Base-by-base conservation (phyloP, 1,140 invertebrate genomes). In the Sminthurides bifidus region DNA sequence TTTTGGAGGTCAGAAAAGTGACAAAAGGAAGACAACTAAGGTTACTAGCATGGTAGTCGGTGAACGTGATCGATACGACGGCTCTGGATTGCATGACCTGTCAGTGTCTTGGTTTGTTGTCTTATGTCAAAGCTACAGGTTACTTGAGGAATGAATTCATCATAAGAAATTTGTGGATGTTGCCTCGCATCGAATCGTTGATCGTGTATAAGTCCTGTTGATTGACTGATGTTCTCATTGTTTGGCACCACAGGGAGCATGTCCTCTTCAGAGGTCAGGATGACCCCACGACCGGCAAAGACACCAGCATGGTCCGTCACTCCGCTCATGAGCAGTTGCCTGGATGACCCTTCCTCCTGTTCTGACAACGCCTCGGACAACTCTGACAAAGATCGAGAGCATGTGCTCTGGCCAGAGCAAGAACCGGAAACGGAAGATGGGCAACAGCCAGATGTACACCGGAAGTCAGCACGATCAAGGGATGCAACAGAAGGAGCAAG, bases 251-350 rank as follows among this genome's bases (percentile, higher is more conserved):
- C 21, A 63, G 63, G 60, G 48, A 65, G 58, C 29, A 63, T 65
- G 63, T 63, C 56, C 12, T 59, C 56, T 23, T 60, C 60, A 24
- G 61, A 55, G 46, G 70, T 63, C 71, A 67, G 49, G 71, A 72
- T 46, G 72, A 66, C 57, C 12, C 65, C 65, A 26, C 49, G 65
- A 43, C 65, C 65, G 24, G 56, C 65, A 12, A 66, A 66, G 33
- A 60, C 56, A 3, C 59, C 65, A 6, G 65, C 65, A 29, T 66
- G 63, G 61, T 63, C 58, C 1, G 59, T 59, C 29, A 58, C 61
- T 14, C 56, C 56, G 12, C n/a, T 60, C 17, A 58, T 59, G 58
- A 38, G 51, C 3, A 60, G 58, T 4, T 59, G 55, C 0, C 46
- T 58, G 24, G 63, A 65, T 21, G 63, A 64, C 50, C 65, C 65